Percentiles rank a stretch among this genome's conserved stretches.
phyloP scores from a whole-genome alignment of 1,140 invertebrate genomes.

The Heliconius melpomene region DNA sequence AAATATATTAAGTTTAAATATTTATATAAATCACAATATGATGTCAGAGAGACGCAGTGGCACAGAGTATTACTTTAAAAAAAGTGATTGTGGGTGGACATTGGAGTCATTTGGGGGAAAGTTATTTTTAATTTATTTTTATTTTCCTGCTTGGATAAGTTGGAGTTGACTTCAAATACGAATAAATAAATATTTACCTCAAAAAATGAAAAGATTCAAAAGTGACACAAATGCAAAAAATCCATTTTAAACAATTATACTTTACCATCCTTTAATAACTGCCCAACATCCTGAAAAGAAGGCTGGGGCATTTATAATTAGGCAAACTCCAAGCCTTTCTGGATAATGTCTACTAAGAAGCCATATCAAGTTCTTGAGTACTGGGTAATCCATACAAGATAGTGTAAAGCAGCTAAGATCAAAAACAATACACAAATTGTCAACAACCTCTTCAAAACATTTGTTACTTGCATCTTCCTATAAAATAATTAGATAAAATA shows the following conservation, averaged over 20 bases:
- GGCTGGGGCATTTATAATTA: conserved; percentile 86
- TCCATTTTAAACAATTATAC: background rate
- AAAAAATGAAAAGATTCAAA: too few relatives aligned
- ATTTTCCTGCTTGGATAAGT: too few relatives aligned
- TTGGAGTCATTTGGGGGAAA: too few relatives aligned
- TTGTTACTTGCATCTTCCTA: conserved; percentile 88
- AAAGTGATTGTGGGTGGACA: too few relatives aligned
- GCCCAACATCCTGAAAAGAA: conserved; percentile 88
- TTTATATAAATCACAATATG: too few relatives aligned
- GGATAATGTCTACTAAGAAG: conserved; percentile 88
- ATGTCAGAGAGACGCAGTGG: too few relatives aligned
- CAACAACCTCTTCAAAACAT: conserved; percentile 90
- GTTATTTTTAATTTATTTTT: too few relatives aligned
- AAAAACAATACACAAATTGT: conserved; percentile 89
- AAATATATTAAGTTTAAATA: too few relatives aligned
- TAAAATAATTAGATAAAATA: conserved; percentile 42
- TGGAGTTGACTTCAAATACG: too few relatives aligned
- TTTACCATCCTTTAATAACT: conserved; percentile 86
- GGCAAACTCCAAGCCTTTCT: conserved; percentile 87
- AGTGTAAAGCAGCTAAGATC: conserved; percentile 87
- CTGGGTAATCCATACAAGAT: conserved; percentile 88
- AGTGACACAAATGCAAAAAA: too few relatives aligned
- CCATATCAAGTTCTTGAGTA: conserved; percentile 89
- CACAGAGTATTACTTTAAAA: too few relatives aligned
- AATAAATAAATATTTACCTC: too few relatives aligned